Conservation (phyloP, 2,888 invertebrate species). For the Gordius sp. region DNA sequence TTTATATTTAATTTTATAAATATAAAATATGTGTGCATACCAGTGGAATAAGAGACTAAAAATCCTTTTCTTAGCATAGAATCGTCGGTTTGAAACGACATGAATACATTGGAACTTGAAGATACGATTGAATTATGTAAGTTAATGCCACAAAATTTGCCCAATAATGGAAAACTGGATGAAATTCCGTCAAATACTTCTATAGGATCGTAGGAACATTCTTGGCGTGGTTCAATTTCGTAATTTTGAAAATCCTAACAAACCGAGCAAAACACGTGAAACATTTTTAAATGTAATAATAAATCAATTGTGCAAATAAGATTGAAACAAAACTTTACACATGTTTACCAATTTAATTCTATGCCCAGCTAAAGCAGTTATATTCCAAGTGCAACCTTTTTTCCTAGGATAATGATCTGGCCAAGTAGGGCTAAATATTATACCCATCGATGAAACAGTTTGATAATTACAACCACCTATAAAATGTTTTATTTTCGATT, state of each 20-base stretch:
- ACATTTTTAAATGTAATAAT: slow-evolving; percentile 22
- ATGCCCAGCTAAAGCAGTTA: slow-evolving; percentile 80
- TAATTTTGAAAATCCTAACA: slow-evolving; percentile 61
- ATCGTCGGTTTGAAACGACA: slow-evolving; percentile 79
- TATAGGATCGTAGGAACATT: slow-evolving; percentile 83
- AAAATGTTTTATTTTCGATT: too few species aligned
- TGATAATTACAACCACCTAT: slow-evolving; percentile 75
- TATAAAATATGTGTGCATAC: too few species aligned
- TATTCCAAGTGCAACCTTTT: slow-evolving; percentile 89
- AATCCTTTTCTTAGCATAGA: slow-evolving; percentile 82
- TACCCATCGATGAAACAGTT: slow-evolving; percentile 53
- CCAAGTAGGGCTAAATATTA: slow-evolving; percentile 63
- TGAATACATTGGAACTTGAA: slow-evolving; percentile 32
- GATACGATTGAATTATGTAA: slow-evolving; percentile 32
- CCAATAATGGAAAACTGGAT: slow-evolving; percentile 51
- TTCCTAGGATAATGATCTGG: slow-evolving; percentile 56
- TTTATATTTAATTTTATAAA: too few species aligned
- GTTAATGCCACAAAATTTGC: slow-evolving; percentile 70
- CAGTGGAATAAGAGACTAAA: slow-evolving; percentile 62
- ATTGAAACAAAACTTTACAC: not conserved
- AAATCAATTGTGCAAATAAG: not conserved
- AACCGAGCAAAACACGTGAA: slow-evolving; percentile 16
- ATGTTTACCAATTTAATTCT: slow-evolving; percentile 49
- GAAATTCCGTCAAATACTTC: slow-evolving; percentile 74
- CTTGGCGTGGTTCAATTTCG: slow-evolving; percentile 80